These are phyloP conservation scores for Poeciliopsis presidionis DNA, from an alignment of 2,797 vertebrate genomes.

Conservation along the genomic window DNA sequence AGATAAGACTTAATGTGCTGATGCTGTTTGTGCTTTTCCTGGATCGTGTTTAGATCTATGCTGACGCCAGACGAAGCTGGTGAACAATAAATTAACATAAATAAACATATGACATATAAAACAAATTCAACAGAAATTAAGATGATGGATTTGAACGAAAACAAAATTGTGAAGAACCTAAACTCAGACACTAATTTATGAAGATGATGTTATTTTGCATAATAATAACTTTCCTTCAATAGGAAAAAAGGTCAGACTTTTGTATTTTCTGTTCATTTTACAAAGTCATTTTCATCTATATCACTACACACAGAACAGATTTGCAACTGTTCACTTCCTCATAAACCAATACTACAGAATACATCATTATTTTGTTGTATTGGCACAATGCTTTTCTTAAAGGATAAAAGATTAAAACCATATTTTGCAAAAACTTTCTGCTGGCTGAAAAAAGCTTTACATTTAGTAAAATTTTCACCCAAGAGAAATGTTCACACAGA, in stretches of 20 bases:
- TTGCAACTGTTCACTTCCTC: constrained; percentile 40
- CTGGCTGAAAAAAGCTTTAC: neutral
- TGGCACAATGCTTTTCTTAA: constrained; percentile 73
- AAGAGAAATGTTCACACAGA: neutral
- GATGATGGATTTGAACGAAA: constrained; percentile 13
- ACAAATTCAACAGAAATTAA: constrained; percentile 8
- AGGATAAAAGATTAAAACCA: constrained; percentile 34
- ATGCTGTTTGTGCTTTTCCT: neutral
- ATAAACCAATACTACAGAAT: constrained; percentile 63
- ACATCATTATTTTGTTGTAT: constrained; percentile 58
- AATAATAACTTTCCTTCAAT: constrained; percentile 9
- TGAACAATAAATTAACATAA: constrained; percentile 7
- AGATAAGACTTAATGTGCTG: neutral
- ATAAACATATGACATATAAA: constrained; percentile 24
- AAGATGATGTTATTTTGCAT: neutral
- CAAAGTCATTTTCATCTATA: constrained; percentile 7
- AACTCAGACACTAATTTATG: neutral
- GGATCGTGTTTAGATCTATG: neutral
- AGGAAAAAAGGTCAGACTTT: constrained; percentile 32
- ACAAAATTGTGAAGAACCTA: neutral
- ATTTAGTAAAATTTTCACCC: neutral
- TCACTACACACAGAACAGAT: constrained; percentile 27
- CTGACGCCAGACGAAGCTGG: constrained; percentile 11
- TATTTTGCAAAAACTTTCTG: constrained; percentile 9
- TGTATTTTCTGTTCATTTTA: neutral